Conservation (phyloP, 2,888 invertebrate species). For the Lycaena phlaeas region DNA sequence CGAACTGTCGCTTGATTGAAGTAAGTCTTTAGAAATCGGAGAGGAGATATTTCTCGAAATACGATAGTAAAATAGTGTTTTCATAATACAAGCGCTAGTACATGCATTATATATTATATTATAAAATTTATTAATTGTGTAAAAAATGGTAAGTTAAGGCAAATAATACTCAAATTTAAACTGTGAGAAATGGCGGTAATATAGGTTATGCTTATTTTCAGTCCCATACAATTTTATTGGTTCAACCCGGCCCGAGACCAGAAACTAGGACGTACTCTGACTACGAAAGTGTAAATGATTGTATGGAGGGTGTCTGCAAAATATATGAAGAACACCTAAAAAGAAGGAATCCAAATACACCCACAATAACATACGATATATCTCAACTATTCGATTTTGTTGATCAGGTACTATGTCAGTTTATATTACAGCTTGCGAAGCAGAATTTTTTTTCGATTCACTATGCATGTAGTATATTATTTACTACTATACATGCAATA, state of each 20-base stretch:
- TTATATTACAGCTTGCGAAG: too few relatives aligned
- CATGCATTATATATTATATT: too few relatives aligned
- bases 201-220: slow-evolving; percentile 48
- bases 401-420: slow-evolving; percentile 91
- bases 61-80: not conserved
- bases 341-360: slow-evolving; percentile 93
- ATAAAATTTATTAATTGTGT: not conserved
- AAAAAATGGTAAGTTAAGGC: slow-evolving; percentile 35
- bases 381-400: slow-evolving; percentile 98
- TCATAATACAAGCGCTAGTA: not conserved
- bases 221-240: slow-evolving; percentile 97
- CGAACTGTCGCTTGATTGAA: not conserved
- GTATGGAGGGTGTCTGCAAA: slow-evolving; percentile 99
- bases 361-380: slow-evolving; percentile 98
- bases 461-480: too few relatives aligned
- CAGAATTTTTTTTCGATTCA: too few relatives aligned
- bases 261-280: slow-evolving; percentile 98
- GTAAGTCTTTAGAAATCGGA: not conserved
- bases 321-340: slow-evolving; percentile 99
- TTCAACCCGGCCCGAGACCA: slow-evolving; percentile 94
- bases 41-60: slow-evolving; percentile 15
- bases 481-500: too few relatives aligned
- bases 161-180: slow-evolving; percentile 28
- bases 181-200: slow-evolving; percentile 40
- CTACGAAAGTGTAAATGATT: slow-evolving; percentile 97